These are phyloP conservation scores for Lydus trimaculatus DNA, from an alignment of 2,888 invertebrate genomes.

Conservation along the genomic window DNA sequence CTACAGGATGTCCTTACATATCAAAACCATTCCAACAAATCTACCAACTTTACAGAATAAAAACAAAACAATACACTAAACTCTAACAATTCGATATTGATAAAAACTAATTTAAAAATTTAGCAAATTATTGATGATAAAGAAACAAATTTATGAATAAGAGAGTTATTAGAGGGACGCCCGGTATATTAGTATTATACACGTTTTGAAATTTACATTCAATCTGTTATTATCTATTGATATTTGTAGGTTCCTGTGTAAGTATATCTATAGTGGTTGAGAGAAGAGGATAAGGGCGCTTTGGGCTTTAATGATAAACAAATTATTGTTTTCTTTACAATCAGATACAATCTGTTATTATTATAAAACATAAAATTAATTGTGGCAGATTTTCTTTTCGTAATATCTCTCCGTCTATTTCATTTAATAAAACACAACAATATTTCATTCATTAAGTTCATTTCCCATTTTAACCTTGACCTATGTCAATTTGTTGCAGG, in stretches of 20 bases:
- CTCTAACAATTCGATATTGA: no score
- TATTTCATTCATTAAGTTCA: constrained; percentile 7
- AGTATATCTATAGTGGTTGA: no score
- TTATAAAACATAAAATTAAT: no score
- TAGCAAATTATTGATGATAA: no score
- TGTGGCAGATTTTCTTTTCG: no score
- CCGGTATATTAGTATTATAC: constrained; percentile 37
- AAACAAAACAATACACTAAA: no score
- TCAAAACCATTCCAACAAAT: not conserved
- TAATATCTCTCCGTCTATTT: not conserved
- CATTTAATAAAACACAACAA: not conserved
- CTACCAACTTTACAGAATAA: not conserved
- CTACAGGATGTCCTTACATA: not conserved
- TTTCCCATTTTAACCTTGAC: constrained; percentile 26
- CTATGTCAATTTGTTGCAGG: constrained; percentile 24
- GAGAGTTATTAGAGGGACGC: not conserved
- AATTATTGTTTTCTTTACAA: no score
- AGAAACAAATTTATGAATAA: not conserved
- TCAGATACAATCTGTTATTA: no score
- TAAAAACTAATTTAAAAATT: no score
- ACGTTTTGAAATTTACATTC: constrained; percentile 43
- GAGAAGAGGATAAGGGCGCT: constrained; percentile 1
- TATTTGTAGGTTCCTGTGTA: constrained; percentile 17
- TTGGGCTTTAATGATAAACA: not conserved
- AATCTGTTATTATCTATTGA: constrained; percentile 42